Evolutionary conservation across 2,797 vertebrate species (phyloP), one percentile per base, ranked within the genome.

Genomic region (Mareca penelope): DNA sequence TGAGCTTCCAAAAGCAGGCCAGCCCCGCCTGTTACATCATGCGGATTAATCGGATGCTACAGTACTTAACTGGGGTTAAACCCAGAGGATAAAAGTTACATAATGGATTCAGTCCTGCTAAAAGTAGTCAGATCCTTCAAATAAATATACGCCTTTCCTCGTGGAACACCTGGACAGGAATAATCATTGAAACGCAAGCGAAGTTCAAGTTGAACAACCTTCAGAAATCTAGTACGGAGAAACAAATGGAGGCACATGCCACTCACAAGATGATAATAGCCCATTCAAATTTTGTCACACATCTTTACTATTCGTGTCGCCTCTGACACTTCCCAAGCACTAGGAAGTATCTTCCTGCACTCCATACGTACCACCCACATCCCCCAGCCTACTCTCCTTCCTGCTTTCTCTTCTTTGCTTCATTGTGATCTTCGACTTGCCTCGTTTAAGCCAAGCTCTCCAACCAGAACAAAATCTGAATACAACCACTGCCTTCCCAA

Each of bases 11-110:
- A 95, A 96, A 95, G 7, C 86, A 94, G 98, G 96, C 69, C 96
- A 94, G 29, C 80, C 33, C 75, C 42, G 88, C 18, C 89, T 77
- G 83, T 95, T 97, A 91, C 89, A 95, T 97, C 97, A 96, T 37
- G 28, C 42, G 15, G 95, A 89, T 94, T 97, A 96, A 96, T 89
- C 73, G 75, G 95, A 93, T 60, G 60, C n/a, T 89, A 59, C 68
- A 77, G 85, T 60, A 90, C 76, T 96, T 97, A 83, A 83, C 75
- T 29, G 80, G 85, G 79, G 91, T 92, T 93, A 95, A 92, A 96
- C 68, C 63, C 23, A 73, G 24, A 80, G 63, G 93, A 94, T 84
- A 86, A 84, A 87, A 42, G 56, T 96, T 95, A 95, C 35, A 15
- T 95, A 94, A 96, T 83, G 31, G 50, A 80, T 80, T 92, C 77